These are phyloP conservation scores for Limosa lapponica DNA, from an alignment of 2,797 vertebrate species.

Conservation along the genomic window DNA sequence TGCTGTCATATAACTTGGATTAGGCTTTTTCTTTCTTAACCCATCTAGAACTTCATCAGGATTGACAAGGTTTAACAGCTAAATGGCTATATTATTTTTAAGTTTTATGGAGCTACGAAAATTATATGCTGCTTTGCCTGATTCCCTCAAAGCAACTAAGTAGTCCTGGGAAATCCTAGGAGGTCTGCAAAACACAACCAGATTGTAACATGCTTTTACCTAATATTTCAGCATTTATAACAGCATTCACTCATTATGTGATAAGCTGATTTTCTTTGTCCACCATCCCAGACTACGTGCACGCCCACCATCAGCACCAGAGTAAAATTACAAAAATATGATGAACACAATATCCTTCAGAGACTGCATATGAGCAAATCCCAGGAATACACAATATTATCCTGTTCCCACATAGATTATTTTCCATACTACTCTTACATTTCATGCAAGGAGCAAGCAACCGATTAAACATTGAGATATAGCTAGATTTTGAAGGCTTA, in stretches of 20 bases:
- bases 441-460: neutral
- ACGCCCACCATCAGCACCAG: neutral
- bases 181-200: neutral
- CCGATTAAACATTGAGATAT: neutral
- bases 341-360: neutral
- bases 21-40: neutral
- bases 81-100: neutral
- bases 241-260: neutral
- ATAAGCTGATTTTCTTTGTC: neutral
- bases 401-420: neutral
- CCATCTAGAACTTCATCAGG: neutral
- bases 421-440: neutral
- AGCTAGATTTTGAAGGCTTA: neutral
- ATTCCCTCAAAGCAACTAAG: neutral
- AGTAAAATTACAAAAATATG: neutral
- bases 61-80: neutral
- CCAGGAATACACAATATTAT: neutral
- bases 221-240: neutral
- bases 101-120: neutral
- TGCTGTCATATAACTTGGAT: neutral
- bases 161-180: neutral
- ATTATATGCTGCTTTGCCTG: neutral
- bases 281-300: neutral
- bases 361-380: neutral
- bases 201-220: neutral